Conservation (phyloP, 2,113 vertebrate genomes). For the Microtus richardsoni region DNA sequence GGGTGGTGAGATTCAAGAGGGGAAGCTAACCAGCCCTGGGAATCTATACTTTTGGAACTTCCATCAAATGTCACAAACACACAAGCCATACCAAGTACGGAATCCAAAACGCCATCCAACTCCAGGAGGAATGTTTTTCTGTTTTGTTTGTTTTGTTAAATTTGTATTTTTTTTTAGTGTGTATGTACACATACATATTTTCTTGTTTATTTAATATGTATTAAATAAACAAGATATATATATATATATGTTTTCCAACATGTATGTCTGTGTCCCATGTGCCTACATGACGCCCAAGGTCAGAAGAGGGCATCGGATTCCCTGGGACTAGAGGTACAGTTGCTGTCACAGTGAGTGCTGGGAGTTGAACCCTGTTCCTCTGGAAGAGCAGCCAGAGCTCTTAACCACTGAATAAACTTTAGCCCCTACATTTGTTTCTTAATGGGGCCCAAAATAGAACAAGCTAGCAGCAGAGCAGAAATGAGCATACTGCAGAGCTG, state of each 20-base stretch:
- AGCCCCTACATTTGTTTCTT: background rate
- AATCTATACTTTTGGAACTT: background rate
- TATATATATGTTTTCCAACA: background rate
- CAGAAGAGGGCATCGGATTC: background rate
- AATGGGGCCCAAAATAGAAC: background rate
- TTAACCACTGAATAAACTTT: background rate
- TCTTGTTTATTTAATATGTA: background rate
- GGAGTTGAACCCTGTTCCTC: background rate
- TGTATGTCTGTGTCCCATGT: background rate
- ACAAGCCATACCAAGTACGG: background rate
- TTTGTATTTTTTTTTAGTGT: background rate
- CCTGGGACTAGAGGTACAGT: background rate
- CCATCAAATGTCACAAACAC: background rate
- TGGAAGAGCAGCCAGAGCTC: background rate
- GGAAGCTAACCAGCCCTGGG: background rate
- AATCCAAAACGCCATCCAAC: background rate
- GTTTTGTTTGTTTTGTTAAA: background rate
- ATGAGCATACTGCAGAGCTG: background rate
- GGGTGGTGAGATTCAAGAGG: background rate
- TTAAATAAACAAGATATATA: background rate
- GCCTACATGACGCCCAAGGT: background rate
- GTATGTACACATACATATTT: background rate
- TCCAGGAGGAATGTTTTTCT: background rate
- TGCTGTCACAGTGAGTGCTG: background rate
- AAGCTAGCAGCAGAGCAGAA: slow-evolving; percentile 16